These are phyloP conservation scores for Sprattus sprattus DNA, from an alignment of 2,113 vertebrate species.

Conservation along the genomic window DNA sequence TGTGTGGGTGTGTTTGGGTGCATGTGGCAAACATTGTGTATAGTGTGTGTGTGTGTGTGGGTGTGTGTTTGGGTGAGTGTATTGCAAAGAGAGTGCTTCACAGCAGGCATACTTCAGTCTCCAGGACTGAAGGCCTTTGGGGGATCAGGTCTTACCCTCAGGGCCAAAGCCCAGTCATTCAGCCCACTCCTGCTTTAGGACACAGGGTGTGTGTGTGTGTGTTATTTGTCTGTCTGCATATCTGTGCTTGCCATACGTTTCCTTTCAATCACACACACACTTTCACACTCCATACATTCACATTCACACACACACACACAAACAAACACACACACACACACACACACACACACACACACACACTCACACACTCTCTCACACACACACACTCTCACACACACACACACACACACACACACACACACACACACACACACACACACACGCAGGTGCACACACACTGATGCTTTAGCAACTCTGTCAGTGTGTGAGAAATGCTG, in stretches of 20 bases:
- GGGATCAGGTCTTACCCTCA: conserved; percentile 29
- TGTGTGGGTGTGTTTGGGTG: neutral
- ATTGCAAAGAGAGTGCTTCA: conserved; percentile 42
- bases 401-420: neutral
- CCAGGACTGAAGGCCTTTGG: conserved; percentile 42
- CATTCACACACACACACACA: too few species aligned
- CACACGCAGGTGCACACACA: neutral
- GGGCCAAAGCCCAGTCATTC: neutral
- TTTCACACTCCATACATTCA: neutral
- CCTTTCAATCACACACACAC: too few species aligned
- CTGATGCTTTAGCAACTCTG: neutral
- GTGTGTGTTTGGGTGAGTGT: conserved; percentile 16
- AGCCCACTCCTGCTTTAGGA: neutral
- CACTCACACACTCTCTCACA: too few species aligned
- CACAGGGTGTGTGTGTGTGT: too few species aligned
- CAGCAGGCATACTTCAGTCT: conserved; percentile 48
- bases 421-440: neutral
- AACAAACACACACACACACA: too few species aligned
- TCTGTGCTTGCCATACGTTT: neutral
- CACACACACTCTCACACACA: too few species aligned
- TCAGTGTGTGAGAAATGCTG: neutral
- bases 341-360: too few species aligned
- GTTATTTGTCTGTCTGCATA: neutral
- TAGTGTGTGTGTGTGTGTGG: conserved; percentile 14
- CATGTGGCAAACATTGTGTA: neutral